Evolutionary conservation across 2,888 invertebrate genomes (phyloP), one percentile per base, ranked within the genome.

Genomic region (Platyscelio sp.): DNA sequence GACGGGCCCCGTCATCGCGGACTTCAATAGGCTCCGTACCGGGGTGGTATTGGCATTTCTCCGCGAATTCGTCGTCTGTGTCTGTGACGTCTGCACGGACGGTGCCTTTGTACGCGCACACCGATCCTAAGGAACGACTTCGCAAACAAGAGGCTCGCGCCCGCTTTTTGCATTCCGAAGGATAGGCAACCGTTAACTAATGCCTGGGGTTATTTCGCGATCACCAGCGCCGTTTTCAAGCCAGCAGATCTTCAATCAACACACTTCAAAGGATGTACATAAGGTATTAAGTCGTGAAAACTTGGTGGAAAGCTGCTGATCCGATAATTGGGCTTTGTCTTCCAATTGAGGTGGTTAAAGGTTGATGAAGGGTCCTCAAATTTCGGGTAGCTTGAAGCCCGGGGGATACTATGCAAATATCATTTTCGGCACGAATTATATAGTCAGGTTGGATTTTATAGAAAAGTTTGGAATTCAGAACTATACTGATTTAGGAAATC

Each of bases 1-100:
- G 93, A 93, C 93, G 92, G 93, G 91, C 90, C 91, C 92, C 93
- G 93, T 93, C 93, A 92, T 93, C 93, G 91, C 90, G 89, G 91
- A 93, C 92, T 93, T 93, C 92, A 92, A 92, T 92, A 91, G 93
- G 54, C 56, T 60, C 60, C 20, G 80, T 67, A 85, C 86, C 90
- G 90, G 91, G 89, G 88, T 89, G 90, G 87, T 90, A 91, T 91
- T 91, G 91, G 89, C 86, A 77, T 78, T 78, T 86, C 86, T 67
- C 63, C 75, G 85, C 79, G 70, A 71, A 72, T 86, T 70, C 72
- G 79, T 75, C 71, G 71, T 68, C 75, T 74, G 70, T 78, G 71
- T 78, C 20, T 63, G 76, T 71, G 82, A 68, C 65, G 71, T 56
- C 61, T 20, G 67, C 43, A 74, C 68, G 80, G 80, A 75, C 75